Percentiles rank a stretch among this genome's conserved stretches.
phyloP scores from a whole-genome alignment of 2,113 vertebrate species.

The Lycocorax pyrrhopterus region DNA sequence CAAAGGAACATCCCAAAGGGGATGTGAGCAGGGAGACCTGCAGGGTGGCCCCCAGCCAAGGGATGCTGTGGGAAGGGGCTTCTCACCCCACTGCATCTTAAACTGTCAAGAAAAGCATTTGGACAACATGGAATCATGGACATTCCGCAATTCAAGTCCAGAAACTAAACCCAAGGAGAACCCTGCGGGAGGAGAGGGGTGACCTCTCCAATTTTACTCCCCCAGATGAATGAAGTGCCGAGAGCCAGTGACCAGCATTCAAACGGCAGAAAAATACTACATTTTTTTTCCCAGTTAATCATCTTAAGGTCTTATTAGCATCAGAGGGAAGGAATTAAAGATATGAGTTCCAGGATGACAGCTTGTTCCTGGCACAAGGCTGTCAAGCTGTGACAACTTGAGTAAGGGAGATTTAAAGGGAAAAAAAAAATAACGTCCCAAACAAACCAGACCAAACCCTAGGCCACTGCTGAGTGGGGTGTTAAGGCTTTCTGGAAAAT shows the following conservation, averaged over 20 bases:
- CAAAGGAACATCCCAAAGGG: not conserved
- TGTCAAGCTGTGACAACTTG: not conserved
- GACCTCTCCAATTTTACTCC: not conserved
- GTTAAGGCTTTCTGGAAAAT: not conserved
- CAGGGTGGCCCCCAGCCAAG: not conserved
- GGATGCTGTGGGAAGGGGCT: not conserved
- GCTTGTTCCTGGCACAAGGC: not conserved
- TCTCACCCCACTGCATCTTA: accelerated
- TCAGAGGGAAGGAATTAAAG: slow-evolving; percentile 41
- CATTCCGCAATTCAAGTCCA: not conserved
- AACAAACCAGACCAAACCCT: not conserved
- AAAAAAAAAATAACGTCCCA: not conserved
- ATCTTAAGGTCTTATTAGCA: slow-evolving; percentile 54
- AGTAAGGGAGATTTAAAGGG: not conserved
- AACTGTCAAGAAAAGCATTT: accelerated
- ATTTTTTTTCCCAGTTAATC: not conserved
- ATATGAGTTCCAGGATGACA: slow-evolving; percentile 26
- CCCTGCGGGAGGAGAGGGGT: not conserved
- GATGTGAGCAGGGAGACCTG: not conserved
- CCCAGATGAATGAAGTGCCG: not conserved
- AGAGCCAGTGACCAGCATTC: not conserved
- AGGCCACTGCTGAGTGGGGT: not conserved
- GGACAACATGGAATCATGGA: accelerated
- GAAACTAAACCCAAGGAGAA: not conserved
- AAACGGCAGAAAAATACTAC: not conserved